Evolutionary conservation across 1,140 invertebrate species (phyloP).

Genomic region (Pseudomyrmex pallidus): DNA sequence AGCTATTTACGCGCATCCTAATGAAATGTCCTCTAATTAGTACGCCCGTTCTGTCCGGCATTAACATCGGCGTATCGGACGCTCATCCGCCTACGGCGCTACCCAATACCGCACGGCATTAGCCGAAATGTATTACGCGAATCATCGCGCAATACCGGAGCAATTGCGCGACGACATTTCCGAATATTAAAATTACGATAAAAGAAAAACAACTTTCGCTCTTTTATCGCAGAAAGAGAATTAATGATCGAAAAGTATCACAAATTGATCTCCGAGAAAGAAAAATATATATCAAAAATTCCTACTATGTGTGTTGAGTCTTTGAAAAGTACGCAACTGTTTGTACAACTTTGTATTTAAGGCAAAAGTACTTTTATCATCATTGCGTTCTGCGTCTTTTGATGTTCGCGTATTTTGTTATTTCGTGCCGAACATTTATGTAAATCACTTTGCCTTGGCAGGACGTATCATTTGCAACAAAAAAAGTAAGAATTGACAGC

Average conservation of each 20-base stretch:
- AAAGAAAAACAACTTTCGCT: neutral
- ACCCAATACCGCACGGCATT: slow-evolving; percentile 42
- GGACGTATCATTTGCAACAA: neutral
- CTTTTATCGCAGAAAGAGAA: neutral
- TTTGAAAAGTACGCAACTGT: neutral
- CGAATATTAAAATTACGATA: neutral
- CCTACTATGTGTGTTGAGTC: neutral
- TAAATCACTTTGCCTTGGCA: neutral
- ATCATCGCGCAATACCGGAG: slow-evolving; percentile 21
- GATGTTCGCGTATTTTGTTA: neutral
- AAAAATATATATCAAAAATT: neutral
- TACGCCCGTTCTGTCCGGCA: slow-evolving; percentile 48
- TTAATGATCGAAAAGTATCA: too few species aligned
- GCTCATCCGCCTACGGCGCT: slow-evolving; percentile 44
- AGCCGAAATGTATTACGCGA: slow-evolving; percentile 46
- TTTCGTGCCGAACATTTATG: neutral
- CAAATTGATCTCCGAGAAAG: neutral
- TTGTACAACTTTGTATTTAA: neutral
- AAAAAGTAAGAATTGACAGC: neutral
- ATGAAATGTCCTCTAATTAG: slow-evolving; percentile 59
- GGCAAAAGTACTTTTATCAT: neutral
- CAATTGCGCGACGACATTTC: neutral
- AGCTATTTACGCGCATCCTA: slow-evolving; percentile 49
- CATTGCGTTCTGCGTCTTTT: neutral
- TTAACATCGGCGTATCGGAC: slow-evolving; percentile 46